These are phyloP conservation scores for Plagiodera versicolora DNA, from an alignment of 2,888 invertebrate species.

Conservation along the genomic window DNA sequence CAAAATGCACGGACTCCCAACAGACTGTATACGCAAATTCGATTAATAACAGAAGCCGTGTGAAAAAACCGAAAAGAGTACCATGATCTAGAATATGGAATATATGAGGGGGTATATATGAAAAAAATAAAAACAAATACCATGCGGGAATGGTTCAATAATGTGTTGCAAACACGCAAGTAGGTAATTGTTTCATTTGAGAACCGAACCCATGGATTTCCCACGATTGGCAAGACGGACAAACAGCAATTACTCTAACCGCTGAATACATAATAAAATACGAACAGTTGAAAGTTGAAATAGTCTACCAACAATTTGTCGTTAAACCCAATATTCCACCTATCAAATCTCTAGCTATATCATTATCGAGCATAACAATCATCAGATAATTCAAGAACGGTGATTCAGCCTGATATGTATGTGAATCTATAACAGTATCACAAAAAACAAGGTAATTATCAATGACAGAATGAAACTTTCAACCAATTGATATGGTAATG, in stretches of 20 bases:
- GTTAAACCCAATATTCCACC: constrained; percentile 5
- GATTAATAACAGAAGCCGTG: constrained; percentile 35
- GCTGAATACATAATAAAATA: constrained; percentile 48
- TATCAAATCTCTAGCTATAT: too few species aligned
- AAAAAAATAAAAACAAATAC: constrained; percentile 54
- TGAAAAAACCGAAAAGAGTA: constrained; percentile 37
- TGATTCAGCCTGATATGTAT: too few species aligned
- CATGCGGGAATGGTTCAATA: constrained; percentile 53
- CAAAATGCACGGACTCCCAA: constrained; percentile 17
- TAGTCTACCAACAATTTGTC: not conserved
- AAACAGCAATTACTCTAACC: constrained; percentile 52
- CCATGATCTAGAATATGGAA: constrained; percentile 29
- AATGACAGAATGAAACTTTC: too few species aligned
- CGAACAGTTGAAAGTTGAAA: constrained; percentile 15
- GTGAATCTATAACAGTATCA: too few species aligned
- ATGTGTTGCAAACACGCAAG: constrained; percentile 56
- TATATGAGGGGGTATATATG: constrained; percentile 40
- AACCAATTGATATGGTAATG: too few species aligned
- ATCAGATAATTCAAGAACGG: too few species aligned
- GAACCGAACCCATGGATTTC: constrained; percentile 49
- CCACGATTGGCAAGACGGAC: constrained; percentile 53
- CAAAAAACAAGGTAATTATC: too few species aligned
- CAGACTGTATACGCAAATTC: constrained; percentile 24
- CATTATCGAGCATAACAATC: not conserved
- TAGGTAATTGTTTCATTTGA: constrained; percentile 57